Evolutionary conservation across 2,888 invertebrate genomes (phyloP), one percentile per base, ranked within the genome.

Genomic region (Caenorhabditis panamensis): DNA sequence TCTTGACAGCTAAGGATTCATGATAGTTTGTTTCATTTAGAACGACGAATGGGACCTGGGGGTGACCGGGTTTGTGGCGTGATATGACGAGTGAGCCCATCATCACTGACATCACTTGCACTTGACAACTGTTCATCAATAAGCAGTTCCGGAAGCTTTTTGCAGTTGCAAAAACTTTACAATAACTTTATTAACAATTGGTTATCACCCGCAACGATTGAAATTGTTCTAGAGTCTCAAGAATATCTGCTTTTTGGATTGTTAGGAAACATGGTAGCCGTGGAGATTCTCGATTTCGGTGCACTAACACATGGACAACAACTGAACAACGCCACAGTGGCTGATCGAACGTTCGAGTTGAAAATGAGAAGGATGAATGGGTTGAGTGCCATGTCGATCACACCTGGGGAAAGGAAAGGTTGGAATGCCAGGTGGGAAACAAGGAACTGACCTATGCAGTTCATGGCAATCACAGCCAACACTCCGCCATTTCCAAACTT

Each of bases 371-470:
- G 71, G 54, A 79, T 72, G 16, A 79, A 49, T 0, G 79, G 79
- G 49, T 79, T 79, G 2, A 79, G 51, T 6, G 54, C 72, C 72
- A 79, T 67, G 53, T 79, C 72, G n/a, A 79, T 72, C 8, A 72
- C 67, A 9, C 79, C 79, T 79, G 72, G 26, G 67, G 72, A 56
- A 18, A 22, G 47, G 54, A 54, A 44, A n/a, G n/a, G n/a, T n/a
- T n/a, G n/a, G n/a, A n/a, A n/a, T n/a, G n/a, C n/a, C n/a, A n/a
- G 18, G 16, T 2, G 22, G 16, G 13, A 9, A 8, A 9, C 16
- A 11, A 26, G 18, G 6, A n/a, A 36, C 56, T 31, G 37, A 79
- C 79, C 79, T n/a, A 79, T 79, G 49, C 47, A 37, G 22, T 72
- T 72, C 79, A 79, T 61, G 11, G 67, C 61, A n/a, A 67, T 62